Evolutionary conservation across 64 coral and sea anemone species (phyloP).

Genomic region (Catalaphyllia jardinei): DNA sequence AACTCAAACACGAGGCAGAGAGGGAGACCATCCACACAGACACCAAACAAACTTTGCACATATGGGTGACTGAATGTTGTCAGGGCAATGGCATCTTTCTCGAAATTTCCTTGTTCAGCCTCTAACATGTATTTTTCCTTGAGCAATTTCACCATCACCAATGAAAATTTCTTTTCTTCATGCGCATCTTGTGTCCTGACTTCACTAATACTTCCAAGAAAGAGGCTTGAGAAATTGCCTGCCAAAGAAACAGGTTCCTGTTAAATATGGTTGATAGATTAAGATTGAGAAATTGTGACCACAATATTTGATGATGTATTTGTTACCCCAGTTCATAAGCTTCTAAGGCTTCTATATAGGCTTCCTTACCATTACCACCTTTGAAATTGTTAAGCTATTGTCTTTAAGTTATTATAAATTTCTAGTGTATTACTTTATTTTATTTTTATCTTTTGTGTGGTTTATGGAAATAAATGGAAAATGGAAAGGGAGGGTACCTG

Average conservation of each 20-base stretch:
- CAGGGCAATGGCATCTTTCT: slow-evolving; percentile 72
- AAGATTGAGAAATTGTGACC: no score
- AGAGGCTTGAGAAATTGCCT: slow-evolving; percentile 65
- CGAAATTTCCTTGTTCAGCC: slow-evolving; percentile 66
- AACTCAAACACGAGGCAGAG: slow-evolving; percentile 92
- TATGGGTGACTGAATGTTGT: slow-evolving; percentile 77
- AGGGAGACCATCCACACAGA: slow-evolving; percentile 67
- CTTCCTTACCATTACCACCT: no score
- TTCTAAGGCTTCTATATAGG: no score
- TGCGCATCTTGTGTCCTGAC: slow-evolving; percentile 16
- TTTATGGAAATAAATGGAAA: no score
- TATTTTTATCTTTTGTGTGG: no score
- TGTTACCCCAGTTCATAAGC: no score
- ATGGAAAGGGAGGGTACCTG: no score
- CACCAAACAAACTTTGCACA: slow-evolving; percentile 81
- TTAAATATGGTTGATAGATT: no score
- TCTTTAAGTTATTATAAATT: no score
- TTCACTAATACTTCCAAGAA: slow-evolving; percentile 70
- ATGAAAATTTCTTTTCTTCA: slow-evolving; percentile 25
- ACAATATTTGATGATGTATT: no score
- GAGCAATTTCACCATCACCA: slow-evolving; percentile 84
- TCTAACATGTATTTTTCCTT: slow-evolving; percentile 59
- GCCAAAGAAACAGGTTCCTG: neutral
- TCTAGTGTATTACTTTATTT: no score
- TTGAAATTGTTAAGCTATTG: no score